A percentile compares a stretch with the other conserved stretches of the same genome.
phyloP scores from a whole-genome alignment of 30 jellyfish, hydroid and myxozoan genomes.

The Hydractinia echinata region DNA sequence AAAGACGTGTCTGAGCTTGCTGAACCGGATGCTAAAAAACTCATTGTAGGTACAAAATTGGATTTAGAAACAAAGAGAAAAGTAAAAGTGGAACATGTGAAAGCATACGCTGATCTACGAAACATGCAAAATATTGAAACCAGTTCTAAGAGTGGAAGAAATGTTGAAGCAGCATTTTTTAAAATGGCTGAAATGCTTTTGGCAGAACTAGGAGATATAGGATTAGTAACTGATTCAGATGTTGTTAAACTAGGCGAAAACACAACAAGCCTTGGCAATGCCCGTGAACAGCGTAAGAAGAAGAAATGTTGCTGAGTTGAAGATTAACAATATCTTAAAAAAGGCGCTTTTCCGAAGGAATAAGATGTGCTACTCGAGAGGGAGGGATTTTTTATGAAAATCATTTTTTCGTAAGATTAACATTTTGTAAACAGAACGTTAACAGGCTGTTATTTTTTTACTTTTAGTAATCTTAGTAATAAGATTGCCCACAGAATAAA shows the following conservation, averaged over 20 bases:
- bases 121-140: slow-evolving; percentile 73
- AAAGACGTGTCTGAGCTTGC: slow-evolving; percentile 86
- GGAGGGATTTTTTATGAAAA: too few relatives aligned
- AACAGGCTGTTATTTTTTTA: too few relatives aligned
- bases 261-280: neutral
- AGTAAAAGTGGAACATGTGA: slow-evolving; percentile 54
- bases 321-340: too few relatives aligned
- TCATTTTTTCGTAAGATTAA: too few relatives aligned
- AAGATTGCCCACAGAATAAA: too few relatives aligned
- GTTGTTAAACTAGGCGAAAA: neutral
- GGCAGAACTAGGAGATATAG: slow-evolving; percentile 60
- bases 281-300: neutral
- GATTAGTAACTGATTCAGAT: neutral
- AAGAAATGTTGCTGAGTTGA: neutral
- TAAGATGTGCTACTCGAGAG: too few relatives aligned
- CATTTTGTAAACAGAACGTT: too few relatives aligned
- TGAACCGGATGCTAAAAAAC: slow-evolving; percentile 82
- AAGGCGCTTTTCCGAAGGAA: too few relatives aligned
- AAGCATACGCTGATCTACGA: slow-evolving; percentile 43
- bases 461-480: too few relatives aligned
- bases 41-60: slow-evolving; percentile 86
- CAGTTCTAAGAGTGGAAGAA: slow-evolving; percentile 90
- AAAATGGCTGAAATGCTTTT: slow-evolving; percentile 70
- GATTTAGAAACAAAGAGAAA: slow-evolving; percentile 69
- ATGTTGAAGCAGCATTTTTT: slow-evolving; percentile 88